Base-by-base conservation (phyloP, 2,113 vertebrate species). In the Cygnus buccinator region DNA sequence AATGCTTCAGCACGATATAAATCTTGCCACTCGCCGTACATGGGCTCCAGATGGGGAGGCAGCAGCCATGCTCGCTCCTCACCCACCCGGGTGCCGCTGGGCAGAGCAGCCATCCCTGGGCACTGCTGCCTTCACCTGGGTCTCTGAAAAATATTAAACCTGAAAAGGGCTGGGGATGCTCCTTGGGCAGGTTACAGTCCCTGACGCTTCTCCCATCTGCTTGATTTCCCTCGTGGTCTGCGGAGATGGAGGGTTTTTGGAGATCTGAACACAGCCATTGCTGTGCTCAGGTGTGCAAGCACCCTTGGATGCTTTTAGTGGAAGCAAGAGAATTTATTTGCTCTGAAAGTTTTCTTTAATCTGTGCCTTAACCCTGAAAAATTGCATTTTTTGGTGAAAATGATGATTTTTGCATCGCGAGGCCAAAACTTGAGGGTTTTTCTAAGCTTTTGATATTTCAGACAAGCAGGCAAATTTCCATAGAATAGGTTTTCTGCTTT, bases 1-100 rank as follows among this genome's bases (percentile, higher is more conserved):
- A 98, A 98, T 98, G 98, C 98, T 97, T 98, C 98, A 98, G 97
- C 98, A 98, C 98, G 94, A 97, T 96, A 98, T 98, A 98, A 98
- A 98, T 98, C 98, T 98, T 97, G 97, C 97, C 97, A 97, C 97
- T 98, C 96, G 90, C 97, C 71, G 89, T 97, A 97, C 98, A 98
- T 98, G 97, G 75, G 82, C 97, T 98, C 98, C 98, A 98, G 98
- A 98, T 98, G 98, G 96, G 20, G 90, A 94, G 83, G 90, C 82
- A 97, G 97, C 96, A 96, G 96, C 96, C 94, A 96, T 66, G 93
- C 97, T 97, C 90, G 72, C 97, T 98, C 96, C 96, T 97, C 96
- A 95, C 96, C 97, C 98, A 97, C 97, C 95, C 97, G 97, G 94
- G 97, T 91, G 94, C 62, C 3, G 11, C 39, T 1, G 15, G 39